Base-by-base conservation (phyloP, 2,113 vertebrate species). In the Noturus placidus region DNA sequence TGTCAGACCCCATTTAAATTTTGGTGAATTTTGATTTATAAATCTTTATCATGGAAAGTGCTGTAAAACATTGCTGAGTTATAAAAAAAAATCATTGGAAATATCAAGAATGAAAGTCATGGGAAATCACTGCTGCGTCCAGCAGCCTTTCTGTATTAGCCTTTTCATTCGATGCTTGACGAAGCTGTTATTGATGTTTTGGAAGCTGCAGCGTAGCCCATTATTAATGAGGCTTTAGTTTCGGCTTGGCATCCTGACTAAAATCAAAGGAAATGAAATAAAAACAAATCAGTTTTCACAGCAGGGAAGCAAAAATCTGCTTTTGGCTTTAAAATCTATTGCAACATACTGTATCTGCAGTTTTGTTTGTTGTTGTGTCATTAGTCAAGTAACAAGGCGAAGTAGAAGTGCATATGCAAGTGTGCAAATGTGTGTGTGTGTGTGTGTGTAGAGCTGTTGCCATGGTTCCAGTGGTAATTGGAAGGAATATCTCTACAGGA, bases 231-330 rank as follows among this genome's bases (percentile, higher is more conserved):
- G 79, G 79, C 57, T 82, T 82, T 61, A 42, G 79, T 61, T 82
- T 82, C 22, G 11, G 20, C 56, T 82, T 82, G 79, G 79, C 79
- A 27, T 82, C 33, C 35, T 82, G 79, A 82, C 19, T 82, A 82
- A 82, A 82, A 82, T 82, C 79, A 61, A 82, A 61, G 57, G 79
- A 82, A 82, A 82, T 82, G 79, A 61, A 82, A 82, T 82, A 82
- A 61, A 61, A 61, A 82, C 79, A 82, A 82, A 82, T 82, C 56
- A 61, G 79, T 61, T 82, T 82, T 82, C 56, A 61, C 79, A 82
- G 56, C 79, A 82, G 79, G 79, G 79, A 59, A 30, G 79, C 79
- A 82, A 61, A 46, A 61, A 82, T 61, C 79, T 82, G 56, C 27
- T 61, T 38, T 82, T 82, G 79, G 79, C 57, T 82, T 82, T 59